Conservation (phyloP, 2,888 invertebrate species). For the Gnatocerus cornutus region DNA sequence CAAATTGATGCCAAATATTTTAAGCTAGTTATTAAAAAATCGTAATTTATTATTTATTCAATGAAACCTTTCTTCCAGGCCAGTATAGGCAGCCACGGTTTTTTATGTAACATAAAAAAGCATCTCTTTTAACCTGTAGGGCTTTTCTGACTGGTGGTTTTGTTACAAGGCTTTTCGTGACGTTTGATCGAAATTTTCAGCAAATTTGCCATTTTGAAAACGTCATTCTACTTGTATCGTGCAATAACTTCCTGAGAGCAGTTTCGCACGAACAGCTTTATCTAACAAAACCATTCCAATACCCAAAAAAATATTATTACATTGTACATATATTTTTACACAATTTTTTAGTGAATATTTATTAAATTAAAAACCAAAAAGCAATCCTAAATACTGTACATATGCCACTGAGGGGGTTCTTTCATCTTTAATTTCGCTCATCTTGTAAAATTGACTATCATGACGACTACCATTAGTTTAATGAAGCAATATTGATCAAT, state of each 20-base stretch:
- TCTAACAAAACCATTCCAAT: slow-evolving; percentile 53
- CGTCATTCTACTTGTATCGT: slow-evolving; percentile 34
- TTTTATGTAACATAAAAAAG: slow-evolving; percentile 60
- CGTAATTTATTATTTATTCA: slow-evolving; percentile 53
- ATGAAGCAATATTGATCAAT: slow-evolving; percentile 51
- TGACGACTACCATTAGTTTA: slow-evolving; percentile 41
- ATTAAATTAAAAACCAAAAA: slow-evolving; percentile 59
- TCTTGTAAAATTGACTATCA: slow-evolving; percentile 58
- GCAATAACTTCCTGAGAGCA: slow-evolving; percentile 37
- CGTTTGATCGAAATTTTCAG: slow-evolving; percentile 11
- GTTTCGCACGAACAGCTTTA: slow-evolving; percentile 34
- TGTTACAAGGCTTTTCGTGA: slow-evolving; percentile 38
- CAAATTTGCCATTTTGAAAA: slow-evolving; percentile 6
- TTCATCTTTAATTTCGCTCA: slow-evolving; percentile 55
- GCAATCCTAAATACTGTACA: slow-evolving; percentile 64
- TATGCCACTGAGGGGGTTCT: slow-evolving; percentile 62
- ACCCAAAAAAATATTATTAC: slow-evolving; percentile 55
- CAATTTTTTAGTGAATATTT: slow-evolving; percentile 58
- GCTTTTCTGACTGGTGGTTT: slow-evolving; percentile 41
- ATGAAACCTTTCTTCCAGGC: slow-evolving; percentile 59
- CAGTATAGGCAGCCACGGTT: slow-evolving; percentile 59
- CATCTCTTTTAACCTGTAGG: slow-evolving; percentile 51
- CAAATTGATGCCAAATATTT: slow-evolving; percentile 63
- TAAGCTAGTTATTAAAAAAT: slow-evolving; percentile 60
- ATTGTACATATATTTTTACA: slow-evolving; percentile 64